phyloP scores from a whole-genome alignment of 2,113 vertebrate species.

The Mus pahari region DNA sequence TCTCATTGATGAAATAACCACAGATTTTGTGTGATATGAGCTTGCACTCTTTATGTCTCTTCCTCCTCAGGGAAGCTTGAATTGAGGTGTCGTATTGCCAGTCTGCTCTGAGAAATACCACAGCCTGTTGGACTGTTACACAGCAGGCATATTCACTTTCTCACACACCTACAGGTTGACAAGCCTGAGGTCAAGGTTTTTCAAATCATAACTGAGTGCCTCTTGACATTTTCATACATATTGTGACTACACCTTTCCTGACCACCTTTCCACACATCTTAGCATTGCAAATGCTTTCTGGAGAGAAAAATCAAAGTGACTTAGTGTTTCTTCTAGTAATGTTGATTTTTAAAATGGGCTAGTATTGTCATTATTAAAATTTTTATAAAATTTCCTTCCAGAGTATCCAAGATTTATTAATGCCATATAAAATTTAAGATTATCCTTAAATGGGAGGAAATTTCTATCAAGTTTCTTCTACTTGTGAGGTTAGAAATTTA shows the following conservation, averaged over 20 bases:
- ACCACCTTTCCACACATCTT: background rate
- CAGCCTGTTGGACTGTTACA: background rate
- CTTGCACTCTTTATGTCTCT: background rate
- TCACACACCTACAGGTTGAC: background rate
- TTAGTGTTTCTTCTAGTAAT: background rate
- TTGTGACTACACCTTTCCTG: background rate
- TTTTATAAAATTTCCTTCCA: background rate
- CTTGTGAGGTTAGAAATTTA: background rate
- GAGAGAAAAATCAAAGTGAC: background rate
- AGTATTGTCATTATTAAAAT: background rate
- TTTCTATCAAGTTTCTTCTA: background rate
- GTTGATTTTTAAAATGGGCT: background rate
- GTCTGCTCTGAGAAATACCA: background rate
- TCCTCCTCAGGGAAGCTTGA: background rate
- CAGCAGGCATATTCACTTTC: background rate
- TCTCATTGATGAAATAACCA: background rate
- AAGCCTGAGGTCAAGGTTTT: background rate
- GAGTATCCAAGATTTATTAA: background rate
- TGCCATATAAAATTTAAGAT: background rate
- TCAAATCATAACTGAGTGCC: background rate
- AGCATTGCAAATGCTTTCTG: background rate
- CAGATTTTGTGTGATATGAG: background rate
- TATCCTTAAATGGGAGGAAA: background rate
- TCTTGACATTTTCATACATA: background rate
- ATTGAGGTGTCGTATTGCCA: background rate